Conservation (phyloP, 1,140 invertebrate species). For the Venturia canescens region DNA sequence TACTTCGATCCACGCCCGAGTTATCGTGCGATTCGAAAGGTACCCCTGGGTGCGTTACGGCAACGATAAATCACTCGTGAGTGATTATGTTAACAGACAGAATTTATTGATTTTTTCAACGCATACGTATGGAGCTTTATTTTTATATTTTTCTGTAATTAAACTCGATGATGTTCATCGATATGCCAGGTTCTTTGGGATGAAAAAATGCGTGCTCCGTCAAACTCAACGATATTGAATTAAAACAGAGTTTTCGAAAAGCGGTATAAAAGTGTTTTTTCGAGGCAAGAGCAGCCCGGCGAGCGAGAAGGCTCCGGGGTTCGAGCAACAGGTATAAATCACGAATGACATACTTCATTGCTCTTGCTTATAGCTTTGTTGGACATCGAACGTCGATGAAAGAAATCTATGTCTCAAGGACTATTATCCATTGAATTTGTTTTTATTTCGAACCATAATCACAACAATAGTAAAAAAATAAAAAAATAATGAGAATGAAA, state of each 20-base stretch:
- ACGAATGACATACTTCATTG: slow-evolving; percentile 19
- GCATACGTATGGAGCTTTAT: no score
- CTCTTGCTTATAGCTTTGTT: not conserved
- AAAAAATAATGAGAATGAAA: not conserved
- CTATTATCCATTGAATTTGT: no score
- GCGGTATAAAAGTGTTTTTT: slow-evolving; percentile 75
- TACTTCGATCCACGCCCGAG: slow-evolving; percentile 11
- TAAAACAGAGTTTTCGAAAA: slow-evolving; percentile 48
- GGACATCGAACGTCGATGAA: not conserved
- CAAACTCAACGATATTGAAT: slow-evolving; percentile 31
- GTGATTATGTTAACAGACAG: not conserved
- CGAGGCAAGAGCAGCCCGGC: slow-evolving; percentile 71
- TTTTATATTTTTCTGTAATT: not conserved
- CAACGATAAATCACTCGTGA: not conserved
- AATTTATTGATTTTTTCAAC: slow-evolving; percentile 10
- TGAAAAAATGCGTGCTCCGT: slow-evolving; percentile 6
- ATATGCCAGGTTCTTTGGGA: no score
- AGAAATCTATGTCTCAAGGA: no score
- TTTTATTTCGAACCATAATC: no score
- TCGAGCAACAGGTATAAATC: slow-evolving; percentile 75
- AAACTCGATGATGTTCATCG: not conserved
- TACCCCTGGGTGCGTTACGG: not conserved
- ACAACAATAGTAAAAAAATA: not conserved
- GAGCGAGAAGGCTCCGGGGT: slow-evolving; percentile 73
- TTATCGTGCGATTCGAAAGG: not conserved